These are phyloP conservation scores for Mastigias papua DNA, from an alignment of 30 jellyfish, hydroid and myxozoan species.

Conservation along the genomic window DNA sequence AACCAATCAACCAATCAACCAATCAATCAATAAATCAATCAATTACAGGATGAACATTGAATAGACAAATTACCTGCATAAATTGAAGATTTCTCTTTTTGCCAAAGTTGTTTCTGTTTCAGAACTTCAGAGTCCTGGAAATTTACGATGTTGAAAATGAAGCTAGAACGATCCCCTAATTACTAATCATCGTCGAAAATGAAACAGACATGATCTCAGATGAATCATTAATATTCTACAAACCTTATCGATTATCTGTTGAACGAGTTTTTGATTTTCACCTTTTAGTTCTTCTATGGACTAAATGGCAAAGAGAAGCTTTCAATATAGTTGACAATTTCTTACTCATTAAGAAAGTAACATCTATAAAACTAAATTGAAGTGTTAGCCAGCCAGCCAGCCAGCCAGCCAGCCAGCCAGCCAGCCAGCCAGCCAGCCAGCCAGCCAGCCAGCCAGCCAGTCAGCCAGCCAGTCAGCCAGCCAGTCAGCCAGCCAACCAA, in stretches of 20 bases:
- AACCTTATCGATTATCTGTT: conserved; percentile 47
- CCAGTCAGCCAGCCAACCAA: no score
- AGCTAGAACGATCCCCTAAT: no score
- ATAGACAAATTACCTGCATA: conserved; percentile 27
- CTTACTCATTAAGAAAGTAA: no score
- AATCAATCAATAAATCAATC: no score
- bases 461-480: no score
- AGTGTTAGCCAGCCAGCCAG: no score
- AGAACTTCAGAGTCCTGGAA: conserved; percentile 60
- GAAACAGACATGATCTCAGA: background rate
- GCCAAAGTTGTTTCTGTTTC: conserved; percentile 29
- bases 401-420: no score
- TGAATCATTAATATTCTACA: background rate
- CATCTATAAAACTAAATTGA: no score
- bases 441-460: no score
- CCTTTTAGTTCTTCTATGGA: conserved; percentile 17
- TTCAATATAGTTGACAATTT: no score
- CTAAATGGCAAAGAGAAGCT: background rate
- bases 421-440: no score
- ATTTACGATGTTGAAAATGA: no score
- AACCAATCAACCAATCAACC: background rate
- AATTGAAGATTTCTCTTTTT: conserved; percentile 44
- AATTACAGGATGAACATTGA: background rate
- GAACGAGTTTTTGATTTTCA: conserved; percentile 37
- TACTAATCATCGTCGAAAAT: background rate